Base-by-base conservation (phyloP, 2,888 invertebrate species). In the Phytoseiulus persimilis region DNA sequence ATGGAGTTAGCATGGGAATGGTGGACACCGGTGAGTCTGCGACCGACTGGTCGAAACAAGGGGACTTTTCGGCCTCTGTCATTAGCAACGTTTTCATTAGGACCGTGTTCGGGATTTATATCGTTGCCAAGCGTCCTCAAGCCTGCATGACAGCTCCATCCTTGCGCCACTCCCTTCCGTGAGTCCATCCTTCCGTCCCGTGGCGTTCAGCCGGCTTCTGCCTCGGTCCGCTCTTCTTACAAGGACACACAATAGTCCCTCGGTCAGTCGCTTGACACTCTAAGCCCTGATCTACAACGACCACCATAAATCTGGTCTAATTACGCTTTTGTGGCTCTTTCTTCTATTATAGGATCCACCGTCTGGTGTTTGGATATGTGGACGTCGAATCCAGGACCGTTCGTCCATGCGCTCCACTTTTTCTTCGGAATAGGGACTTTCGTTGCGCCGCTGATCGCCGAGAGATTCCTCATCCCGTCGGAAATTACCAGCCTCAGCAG, bases 291-390 rank as follows among this genome's bases (percentile, higher is more conserved):
- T 65, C 65, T 18, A 65, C 65, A 65, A 65, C 65, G 65, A 65
- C 65, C 65, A 65, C 65, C 65, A 65, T 65, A 65, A 65, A 65
- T 65, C 65, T 65, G 65, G 65, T 23, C 65, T 65, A 65, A 65
- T 65, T 65, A 65, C 9, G 65, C 65, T 18, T 65, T 65, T 65
- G 65, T 65, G 65, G 65, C 65, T 65, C 18, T 65, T 18, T 23
- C 18, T 28, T 65, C 65, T 28, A 11, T 18, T 33, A 18, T n/a
- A 84, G 84, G 32, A 18, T 84, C 84, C 18, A 84, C 84, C 87
- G 87, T 87, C 32, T 32, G 87, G 87, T 87, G 87, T 87, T 45
- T 87, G 39, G 87, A 87, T 32, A 11, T 33, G 33, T 87, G 87
- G 84, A 33, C 31, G 45, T n/a, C 45, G 87, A 87, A 87, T 28